A percentile compares a stretch with the other conserved stretches of the same genome.
Evolutionary conservation across 2,888 invertebrate genomes (phyloP).

Genomic region (Acanthopleura granulata): DNA sequence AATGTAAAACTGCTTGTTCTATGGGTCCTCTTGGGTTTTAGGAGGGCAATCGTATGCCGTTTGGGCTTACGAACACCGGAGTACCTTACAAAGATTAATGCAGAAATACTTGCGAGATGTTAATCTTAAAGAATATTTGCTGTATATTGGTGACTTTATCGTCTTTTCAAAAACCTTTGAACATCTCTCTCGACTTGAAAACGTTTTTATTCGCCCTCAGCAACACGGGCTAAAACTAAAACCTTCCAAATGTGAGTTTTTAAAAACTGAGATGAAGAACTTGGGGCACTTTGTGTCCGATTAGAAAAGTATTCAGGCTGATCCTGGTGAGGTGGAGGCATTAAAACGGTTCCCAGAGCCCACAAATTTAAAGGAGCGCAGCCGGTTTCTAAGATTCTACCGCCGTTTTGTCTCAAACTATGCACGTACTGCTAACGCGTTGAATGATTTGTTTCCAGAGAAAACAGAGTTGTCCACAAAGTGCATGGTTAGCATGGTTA

Average conservation of each 20-base stretch:
- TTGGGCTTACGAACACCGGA: constrained; percentile 3
- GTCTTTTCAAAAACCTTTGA: constrained; percentile 3
- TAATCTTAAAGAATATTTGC: background rate
- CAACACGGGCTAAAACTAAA: constrained; percentile 2
- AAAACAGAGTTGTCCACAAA: background rate
- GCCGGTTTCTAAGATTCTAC: background rate
- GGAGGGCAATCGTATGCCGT: background rate
- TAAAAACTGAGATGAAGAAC: background rate
- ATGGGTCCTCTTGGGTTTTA: background rate
- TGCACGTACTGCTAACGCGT: background rate
- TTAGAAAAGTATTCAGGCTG: background rate
- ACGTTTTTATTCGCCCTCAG: background rate
- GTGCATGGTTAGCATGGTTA: background rate
- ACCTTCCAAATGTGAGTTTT: background rate
- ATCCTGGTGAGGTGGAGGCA: background rate
- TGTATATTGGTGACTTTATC: background rate
- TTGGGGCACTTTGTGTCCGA: background rate
- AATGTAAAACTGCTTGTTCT: background rate
- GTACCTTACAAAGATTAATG: background rate
- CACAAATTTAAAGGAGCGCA: background rate
- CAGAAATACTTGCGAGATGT: constrained; percentile 3
- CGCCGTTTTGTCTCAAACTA: background rate
- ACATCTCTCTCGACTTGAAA: background rate
- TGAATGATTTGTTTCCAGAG: background rate
- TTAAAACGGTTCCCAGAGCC: too few species aligned